phyloP scores from a whole-genome alignment of 1,140 invertebrate species.

The Panulirus ornatus region DNA sequence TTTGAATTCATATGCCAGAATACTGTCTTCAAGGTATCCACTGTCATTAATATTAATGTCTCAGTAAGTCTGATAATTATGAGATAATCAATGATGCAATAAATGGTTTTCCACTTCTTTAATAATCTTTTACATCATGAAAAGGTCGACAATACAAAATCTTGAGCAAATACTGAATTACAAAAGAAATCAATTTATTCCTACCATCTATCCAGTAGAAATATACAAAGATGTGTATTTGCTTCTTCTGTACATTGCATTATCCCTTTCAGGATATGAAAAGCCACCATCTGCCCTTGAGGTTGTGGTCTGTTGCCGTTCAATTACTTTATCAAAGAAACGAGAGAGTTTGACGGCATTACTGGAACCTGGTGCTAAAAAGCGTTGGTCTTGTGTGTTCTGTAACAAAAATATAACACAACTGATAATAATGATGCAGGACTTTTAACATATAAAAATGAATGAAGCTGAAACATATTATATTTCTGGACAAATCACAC shows the following conservation, averaged over 20 bases:
- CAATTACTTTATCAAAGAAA: slow-evolving; percentile 97
- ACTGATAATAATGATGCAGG: too few species aligned
- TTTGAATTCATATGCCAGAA: too few species aligned
- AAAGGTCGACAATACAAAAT: too few species aligned
- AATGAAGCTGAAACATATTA: too few species aligned
- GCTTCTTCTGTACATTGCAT: slow-evolving; percentile 2
- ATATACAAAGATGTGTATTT: background rate
- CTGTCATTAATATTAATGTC: too few species aligned
- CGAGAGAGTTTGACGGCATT: slow-evolving; percentile 93
- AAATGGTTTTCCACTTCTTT: too few species aligned
- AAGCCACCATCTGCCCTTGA: slow-evolving; percentile 2
- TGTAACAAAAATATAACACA: slow-evolving; percentile 76
- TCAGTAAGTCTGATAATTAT: too few species aligned
- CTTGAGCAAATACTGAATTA: background rate
- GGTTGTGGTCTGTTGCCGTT: slow-evolving; percentile 78
- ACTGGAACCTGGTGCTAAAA: slow-evolving; percentile 93
- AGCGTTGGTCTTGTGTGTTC: slow-evolving; percentile 88
- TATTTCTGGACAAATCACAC: too few species aligned
- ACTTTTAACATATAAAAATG: too few species aligned
- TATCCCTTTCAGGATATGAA: background rate
- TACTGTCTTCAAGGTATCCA: too few species aligned
- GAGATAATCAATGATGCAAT: too few species aligned
- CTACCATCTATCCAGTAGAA: background rate
- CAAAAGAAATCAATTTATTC: background rate
- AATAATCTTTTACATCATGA: background rate